Base-by-base conservation (phyloP, 2,113 vertebrate genomes). In the Symphodus melops region DNA sequence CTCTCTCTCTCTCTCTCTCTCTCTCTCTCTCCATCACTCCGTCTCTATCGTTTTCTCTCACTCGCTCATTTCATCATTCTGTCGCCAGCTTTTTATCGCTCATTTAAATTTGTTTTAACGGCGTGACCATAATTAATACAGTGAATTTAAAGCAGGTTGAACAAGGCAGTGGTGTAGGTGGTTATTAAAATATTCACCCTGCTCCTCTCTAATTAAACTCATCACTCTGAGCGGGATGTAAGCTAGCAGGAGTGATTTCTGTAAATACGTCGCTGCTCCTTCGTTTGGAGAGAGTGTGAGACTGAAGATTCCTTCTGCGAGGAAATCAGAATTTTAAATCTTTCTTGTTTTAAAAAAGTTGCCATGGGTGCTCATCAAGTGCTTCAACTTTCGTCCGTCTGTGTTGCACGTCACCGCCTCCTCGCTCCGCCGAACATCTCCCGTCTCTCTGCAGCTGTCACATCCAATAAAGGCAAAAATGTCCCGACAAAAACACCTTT, bases 41-140 rank as follows among this genome's bases (percentile, higher is more conserved):
- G 3, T 60, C 25, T 49, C 14, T 20, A 2, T 64, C 49, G 9
- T 10, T 41, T 17, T 23, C 17, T 20, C 41, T 63, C 51, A 33
- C 60, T 1, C 52, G 46, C 23, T 33, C 0, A 2, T 33, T 46
- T 33, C 37, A 42, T 80, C 59, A 21, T 36, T 53, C 20, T n/a
- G 48, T 49, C 16, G 8, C 17, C 52, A 23, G 20, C 13, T 19
- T 51, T 51, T 17, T 44, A 44, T 44, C 42, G 14, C 14, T 51
- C 8, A 20, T 20, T 51, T n/a, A 8, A 21, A 57, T 74, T 23
- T 9, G 37, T 12, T 63, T 28, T 39, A 53, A 65, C 28, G 41
- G 67, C 79, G 65, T 86, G 80, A 83, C 3, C 3, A 13, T 20
- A 3, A 39, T 67, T 55, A 42, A 36, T 0, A 57, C 9, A 23